A percentile compares a stretch with the other conserved stretches of the same genome.
These are phyloP conservation scores for Euzophera pinguis DNA, from an alignment of 2,888 invertebrate species.

Conservation along the genomic window DNA sequence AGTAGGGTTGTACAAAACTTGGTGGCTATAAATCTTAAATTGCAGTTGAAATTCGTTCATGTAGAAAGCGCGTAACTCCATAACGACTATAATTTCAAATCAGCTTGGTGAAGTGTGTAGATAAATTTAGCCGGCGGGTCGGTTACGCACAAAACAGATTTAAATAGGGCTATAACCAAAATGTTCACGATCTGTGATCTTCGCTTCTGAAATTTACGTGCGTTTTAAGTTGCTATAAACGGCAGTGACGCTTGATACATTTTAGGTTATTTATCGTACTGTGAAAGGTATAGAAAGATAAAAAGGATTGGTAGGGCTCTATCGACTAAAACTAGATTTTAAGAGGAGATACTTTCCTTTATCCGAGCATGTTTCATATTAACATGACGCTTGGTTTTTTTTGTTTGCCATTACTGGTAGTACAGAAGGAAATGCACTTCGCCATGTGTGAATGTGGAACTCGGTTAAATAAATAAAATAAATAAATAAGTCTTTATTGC, in stretches of 20 bases:
- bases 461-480: too few species aligned
- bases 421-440: too few species aligned
- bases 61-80: conserved; percentile 60
- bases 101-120: conserved; percentile 55
- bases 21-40: conserved; percentile 55
- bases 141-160: conserved; percentile 52
- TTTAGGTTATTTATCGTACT: not conserved
- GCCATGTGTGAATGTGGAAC: too few species aligned
- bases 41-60: conserved; percentile 53
- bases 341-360: too few species aligned
- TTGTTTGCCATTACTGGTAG: too few species aligned
- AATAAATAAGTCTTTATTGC: too few species aligned
- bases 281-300: not conserved
- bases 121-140: conserved; percentile 46
- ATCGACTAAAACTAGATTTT: too few species aligned
- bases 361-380: too few species aligned
- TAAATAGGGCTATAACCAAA: conserved; percentile 50
- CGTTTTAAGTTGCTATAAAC: conserved; percentile 13
- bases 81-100: conserved; percentile 64
- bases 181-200: conserved; percentile 22
- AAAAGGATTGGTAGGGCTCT: too few species aligned
- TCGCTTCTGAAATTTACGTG: conserved; percentile 21
- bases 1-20: conserved; percentile 23
- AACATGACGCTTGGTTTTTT: too few species aligned
- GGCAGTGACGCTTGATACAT: not conserved